Conservation (phyloP, 2,797 vertebrate species). For the Poecilia picta region DNA sequence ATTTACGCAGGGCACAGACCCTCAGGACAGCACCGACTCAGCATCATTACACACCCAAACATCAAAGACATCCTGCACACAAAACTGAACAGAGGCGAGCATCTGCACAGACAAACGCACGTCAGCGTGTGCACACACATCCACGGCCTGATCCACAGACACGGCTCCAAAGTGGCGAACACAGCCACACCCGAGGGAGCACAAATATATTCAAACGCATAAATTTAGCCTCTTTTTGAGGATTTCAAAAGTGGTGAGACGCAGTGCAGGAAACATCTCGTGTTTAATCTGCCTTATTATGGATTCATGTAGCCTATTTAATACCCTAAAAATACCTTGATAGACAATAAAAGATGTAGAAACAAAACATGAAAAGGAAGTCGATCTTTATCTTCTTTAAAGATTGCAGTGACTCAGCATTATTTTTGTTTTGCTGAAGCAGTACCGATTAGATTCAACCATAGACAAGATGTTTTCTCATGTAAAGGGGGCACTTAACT, state of each 20-base stretch:
- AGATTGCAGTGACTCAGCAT: conserved; percentile 34
- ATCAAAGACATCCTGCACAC: conserved; percentile 53
- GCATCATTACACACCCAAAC: conserved; percentile 50
- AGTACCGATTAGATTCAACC: neutral
- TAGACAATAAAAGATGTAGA: neutral
- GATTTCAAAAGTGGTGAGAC: conserved; percentile 17
- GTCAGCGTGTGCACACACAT: conserved; percentile 16
- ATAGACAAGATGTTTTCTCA: neutral
- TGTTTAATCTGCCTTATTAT: conserved; percentile 40
- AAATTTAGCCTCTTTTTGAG: conserved; percentile 19
- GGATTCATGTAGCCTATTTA: conserved; percentile 30
- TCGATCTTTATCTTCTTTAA: conserved; percentile 6
- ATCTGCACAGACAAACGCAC: conserved; percentile 20
- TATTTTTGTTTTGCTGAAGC: neutral
- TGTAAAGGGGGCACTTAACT: neutral
- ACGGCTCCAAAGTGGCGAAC: neutral
- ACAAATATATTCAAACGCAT: conserved; percentile 20
- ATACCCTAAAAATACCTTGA: conserved; percentile 46
- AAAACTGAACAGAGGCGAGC: neutral
- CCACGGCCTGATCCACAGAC: conserved; percentile 15
- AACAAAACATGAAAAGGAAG: neutral
- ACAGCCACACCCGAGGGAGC: conserved; percentile 4
- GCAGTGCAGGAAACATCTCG: conserved; percentile 6
- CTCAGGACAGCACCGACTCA: conserved; percentile 47
- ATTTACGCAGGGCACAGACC: conserved; percentile 35